Percentiles rank a stretch among this genome's conserved stretches.
Evolutionary conservation across 2,797 vertebrate species (phyloP).

Genomic region (Arctocebus calabarensis): DNA sequence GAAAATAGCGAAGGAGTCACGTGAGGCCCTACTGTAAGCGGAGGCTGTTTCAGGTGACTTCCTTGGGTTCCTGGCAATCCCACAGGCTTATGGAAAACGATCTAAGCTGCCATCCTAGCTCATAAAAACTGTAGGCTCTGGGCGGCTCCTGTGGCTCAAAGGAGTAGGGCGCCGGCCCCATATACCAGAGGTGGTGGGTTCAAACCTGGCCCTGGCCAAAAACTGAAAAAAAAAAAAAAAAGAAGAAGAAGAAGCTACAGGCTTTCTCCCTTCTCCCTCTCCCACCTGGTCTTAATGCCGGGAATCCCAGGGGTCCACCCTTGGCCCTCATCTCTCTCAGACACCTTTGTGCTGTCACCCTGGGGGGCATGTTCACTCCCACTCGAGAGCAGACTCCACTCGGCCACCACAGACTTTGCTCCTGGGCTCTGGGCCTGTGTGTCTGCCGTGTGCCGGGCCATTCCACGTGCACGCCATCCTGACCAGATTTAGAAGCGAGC

Average conservation of each 20-base stretch:
- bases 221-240: too few relatives aligned
- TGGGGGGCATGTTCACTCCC: neutral
- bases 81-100: neutral
- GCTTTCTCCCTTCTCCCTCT: neutral
- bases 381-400: neutral
- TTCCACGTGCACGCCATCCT: neutral
- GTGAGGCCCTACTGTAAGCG: neutral
- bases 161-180: too few relatives aligned
- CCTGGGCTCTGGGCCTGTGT: neutral
- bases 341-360: rapidly evolving
- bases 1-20: neutral
- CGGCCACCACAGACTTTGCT: neutral
- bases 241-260: too few relatives aligned
- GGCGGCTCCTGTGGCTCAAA: too few relatives aligned
- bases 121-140: neutral
- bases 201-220: too few relatives aligned
- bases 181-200: too few relatives aligned
- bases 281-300: neutral
- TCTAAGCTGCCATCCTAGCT: neutral
- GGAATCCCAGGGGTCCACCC: rapidly evolving
- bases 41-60: neutral
- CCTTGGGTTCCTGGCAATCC: neutral
- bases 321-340: neutral
- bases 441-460: neutral
- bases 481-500: neutral